Base-by-base conservation (phyloP, 1,140 invertebrate genomes). In the Belonocnema kinseyi region DNA sequence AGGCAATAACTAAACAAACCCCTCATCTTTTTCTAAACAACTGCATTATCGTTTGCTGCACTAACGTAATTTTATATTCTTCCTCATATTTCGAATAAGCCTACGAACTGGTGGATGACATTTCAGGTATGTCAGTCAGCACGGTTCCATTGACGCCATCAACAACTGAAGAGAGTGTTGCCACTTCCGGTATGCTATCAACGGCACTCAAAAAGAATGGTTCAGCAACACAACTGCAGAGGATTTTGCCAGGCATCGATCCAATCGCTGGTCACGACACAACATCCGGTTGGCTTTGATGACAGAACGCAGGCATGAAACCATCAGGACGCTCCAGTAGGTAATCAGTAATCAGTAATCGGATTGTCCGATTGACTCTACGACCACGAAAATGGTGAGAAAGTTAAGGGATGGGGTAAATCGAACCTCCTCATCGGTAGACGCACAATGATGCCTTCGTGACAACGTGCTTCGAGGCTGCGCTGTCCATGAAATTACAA, bases 201-300 rank as follows among this genome's bases (percentile, higher is more conserved):
- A 80, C 85, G 75, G 89, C 85, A 46, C 81, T 88, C 71, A 91
- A 92, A 75, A 88, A 89, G 74, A 92, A 92, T 82, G 92, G 91
- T 46, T 90, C 91, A 51, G 89, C 92, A 66, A 89, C 88, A 56
- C 88, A 91, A 74, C 80, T 93, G 66, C 93, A 93, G 50, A 92
- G 93, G 77, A 86, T 94, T 58, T 92, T 93, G 16, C 92, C 93
- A 11, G 93, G 93, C 10, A 93, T 94, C 80, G 94, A 94, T 81
- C 93, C 94, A 50, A 91, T 94, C 72, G 93, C 93, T 77, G 94
- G 93, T 54, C 93, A 94, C 84, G 93, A 93, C 82, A 90, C 92
- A 56, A 92, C 93, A 56, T 91, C 93, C 7, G 94, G 93, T 74
- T 94, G 94, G 94, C 92, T 94, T 79, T 93, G 91, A 92, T 77